Evolutionary conservation across 2,113 vertebrate species (phyloP).

Genomic region (Channa argus): DNA sequence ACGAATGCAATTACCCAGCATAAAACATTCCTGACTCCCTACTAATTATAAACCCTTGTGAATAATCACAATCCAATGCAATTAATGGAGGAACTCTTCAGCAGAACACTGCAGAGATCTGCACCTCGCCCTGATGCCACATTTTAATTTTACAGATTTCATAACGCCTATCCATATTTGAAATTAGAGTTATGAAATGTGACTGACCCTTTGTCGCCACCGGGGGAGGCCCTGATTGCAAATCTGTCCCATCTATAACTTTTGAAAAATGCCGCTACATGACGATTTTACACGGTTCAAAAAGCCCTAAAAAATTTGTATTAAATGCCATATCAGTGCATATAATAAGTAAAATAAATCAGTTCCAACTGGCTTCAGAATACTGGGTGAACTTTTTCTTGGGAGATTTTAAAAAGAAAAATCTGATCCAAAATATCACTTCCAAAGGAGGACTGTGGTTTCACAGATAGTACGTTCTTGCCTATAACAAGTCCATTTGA

Average conservation of each 20-base stretch:
- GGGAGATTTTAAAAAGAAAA: neutral
- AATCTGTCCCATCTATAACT: conserved; percentile 8
- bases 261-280: conserved; percentile 10
- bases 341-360: neutral
- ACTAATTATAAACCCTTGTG: conserved; percentile 81
- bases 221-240: conserved; percentile 29
- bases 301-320: too few relatives aligned
- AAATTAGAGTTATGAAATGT: conserved; percentile 66
- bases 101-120: conserved; percentile 50
- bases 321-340: too few relatives aligned
- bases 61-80: conserved; percentile 80
- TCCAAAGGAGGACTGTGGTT: too few relatives aligned
- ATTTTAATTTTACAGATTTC: conserved; percentile 65
- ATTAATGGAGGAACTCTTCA: conserved; percentile 76
- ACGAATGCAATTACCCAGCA: conserved; percentile 74
- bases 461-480: too few relatives aligned
- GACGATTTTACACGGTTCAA: too few relatives aligned
- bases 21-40: conserved; percentile 79
- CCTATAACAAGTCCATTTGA: too few relatives aligned
- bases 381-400: neutral
- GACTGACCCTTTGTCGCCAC: conserved; percentile 44
- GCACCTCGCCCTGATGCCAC: conserved; percentile 43
- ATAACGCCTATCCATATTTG: conserved; percentile 58
- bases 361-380: neutral
- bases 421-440: conserved; percentile 1